Base-by-base conservation (phyloP, 2,113 vertebrate genomes). In the Copsychus sechellarum region DNA sequence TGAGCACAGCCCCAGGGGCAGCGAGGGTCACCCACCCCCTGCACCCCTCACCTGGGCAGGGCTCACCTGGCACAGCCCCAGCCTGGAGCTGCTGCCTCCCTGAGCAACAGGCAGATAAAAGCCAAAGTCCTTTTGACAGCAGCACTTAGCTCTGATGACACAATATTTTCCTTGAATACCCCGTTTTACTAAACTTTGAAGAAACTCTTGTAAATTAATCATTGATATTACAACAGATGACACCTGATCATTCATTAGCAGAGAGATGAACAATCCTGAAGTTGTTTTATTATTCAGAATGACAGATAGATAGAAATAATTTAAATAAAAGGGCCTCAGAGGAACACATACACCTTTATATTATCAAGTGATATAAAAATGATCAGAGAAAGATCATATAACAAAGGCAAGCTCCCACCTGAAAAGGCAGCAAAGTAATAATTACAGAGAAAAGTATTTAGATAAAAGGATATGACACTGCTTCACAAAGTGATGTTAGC, bases 401-500 rank as follows among this genome's bases (percentile, higher is more conserved):
- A 94, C 86, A 96, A 96, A 95, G 88, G 83, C 64, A 95, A 84
- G 65, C 33, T 93, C 64, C 66, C 90, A 93, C 78, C 83, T 78
- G 93, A 92, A 95, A 92, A 83, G 42, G 34, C 78, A 93, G 81
- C 48, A 88, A 91, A 91, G 60, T 78, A 87, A 85, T 89, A 95
- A 97, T 89, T 93, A 92, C 58, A 83, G 79, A 93, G 85, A 42
- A 86, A 81, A 78, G 54, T 54, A 94, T 73, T 88, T 65, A 88
- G 96, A 96, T 97, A 51, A 97, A 97, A 97, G 91, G 77, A 70
- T 57, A 20, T 53, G 33, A 58, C 60, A 80, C 34, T 56, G 38
- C 64, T 95, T 81, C 92, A 96, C 86, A 81, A 51, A 85, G 42
- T 57, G 45, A 34, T 90, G 90, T 60, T 93, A 95, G 53, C 17